Conservation (phyloP, 2,113 vertebrate species). For the Benitochromis conjunctus region DNA sequence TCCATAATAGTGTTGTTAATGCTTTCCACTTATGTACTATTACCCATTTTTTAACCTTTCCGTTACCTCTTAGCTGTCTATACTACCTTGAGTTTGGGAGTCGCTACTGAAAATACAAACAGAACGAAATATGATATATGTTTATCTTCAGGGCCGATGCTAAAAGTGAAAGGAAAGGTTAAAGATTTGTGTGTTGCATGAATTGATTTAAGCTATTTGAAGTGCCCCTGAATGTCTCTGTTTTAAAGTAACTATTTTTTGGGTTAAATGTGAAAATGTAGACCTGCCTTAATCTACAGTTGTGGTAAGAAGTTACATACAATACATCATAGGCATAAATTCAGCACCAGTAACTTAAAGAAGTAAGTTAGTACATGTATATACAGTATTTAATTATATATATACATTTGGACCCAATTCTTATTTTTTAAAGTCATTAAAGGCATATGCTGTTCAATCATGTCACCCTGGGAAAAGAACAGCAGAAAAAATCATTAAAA, state of each 20-base stretch:
- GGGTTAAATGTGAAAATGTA: background rate
- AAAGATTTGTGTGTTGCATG: background rate
- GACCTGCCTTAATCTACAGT: slow-evolving; percentile 42
- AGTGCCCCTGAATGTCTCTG: slow-evolving; percentile 10
- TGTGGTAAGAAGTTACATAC: background rate
- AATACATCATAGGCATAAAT: background rate
- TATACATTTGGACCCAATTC: background rate
- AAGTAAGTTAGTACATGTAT: background rate
- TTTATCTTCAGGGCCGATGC: background rate
- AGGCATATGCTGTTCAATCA: background rate
- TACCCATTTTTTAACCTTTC: background rate
- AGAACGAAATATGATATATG: background rate
- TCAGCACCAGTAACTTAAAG: background rate
- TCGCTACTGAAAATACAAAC: background rate
- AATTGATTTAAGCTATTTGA: background rate
- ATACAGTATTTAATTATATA: background rate
- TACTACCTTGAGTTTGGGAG: background rate
- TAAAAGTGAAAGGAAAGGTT: background rate
- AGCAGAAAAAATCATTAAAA: rapidly evolving
- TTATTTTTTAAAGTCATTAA: background rate
- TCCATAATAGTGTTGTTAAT: background rate
- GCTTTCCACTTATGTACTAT: background rate
- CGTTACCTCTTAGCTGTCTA: background rate
- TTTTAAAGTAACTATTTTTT: background rate
- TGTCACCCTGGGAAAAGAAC: background rate